A percentile compares a stretch with the other conserved stretches of the same genome.
phyloP scores from a whole-genome alignment of 2,797 vertebrate genomes.

The Acipenser oxyrinchus region DNA sequence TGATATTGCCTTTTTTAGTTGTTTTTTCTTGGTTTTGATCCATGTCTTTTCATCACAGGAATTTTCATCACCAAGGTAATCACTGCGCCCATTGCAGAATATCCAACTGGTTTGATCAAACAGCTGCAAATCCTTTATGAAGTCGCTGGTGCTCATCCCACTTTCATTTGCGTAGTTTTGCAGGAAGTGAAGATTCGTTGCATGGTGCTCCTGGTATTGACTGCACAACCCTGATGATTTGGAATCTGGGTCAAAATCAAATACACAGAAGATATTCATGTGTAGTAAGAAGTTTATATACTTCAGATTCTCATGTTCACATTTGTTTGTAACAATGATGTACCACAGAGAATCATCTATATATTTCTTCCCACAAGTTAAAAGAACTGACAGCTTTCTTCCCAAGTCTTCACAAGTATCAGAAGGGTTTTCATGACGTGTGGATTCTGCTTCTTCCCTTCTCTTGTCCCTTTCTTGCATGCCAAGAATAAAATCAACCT shows the following conservation, averaged over 20 bases:
- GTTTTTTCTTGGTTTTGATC: constrained; percentile 47
- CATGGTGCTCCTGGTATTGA: constrained; percentile 41
- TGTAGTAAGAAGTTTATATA: constrained; percentile 44
- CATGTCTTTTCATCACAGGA: constrained; percentile 50
- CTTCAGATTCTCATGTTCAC: constrained; percentile 27
- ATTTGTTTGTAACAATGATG: constrained; percentile 55
- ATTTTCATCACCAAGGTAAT: constrained; percentile 39
- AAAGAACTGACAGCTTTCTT: constrained; percentile 28
- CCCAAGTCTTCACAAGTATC: constrained; percentile 21
- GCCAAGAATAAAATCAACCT: constrained; percentile 37
- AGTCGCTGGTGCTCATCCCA: constrained; percentile 24
- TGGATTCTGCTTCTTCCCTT: constrained; percentile 47
- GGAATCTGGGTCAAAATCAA: constrained; percentile 63
- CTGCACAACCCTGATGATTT: constrained; percentile 42
- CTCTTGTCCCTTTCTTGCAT: constrained; percentile 38
- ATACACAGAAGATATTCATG: constrained; percentile 60
- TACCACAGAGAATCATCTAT: constrained; percentile 49
- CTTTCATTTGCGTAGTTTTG: constrained; percentile 43
- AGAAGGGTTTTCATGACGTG: neutral
- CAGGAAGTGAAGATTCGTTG: constrained; percentile 42
- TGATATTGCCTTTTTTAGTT: constrained; percentile 46
- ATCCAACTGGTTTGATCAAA: constrained; percentile 56
- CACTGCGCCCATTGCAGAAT: constrained; percentile 52
- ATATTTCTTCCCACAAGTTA: constrained; percentile 42
- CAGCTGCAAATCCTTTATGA: constrained; percentile 35